These are phyloP conservation scores for Hippocampus mohnikei DNA, from an alignment of 2,113 vertebrate species.

Conservation along the genomic window DNA sequence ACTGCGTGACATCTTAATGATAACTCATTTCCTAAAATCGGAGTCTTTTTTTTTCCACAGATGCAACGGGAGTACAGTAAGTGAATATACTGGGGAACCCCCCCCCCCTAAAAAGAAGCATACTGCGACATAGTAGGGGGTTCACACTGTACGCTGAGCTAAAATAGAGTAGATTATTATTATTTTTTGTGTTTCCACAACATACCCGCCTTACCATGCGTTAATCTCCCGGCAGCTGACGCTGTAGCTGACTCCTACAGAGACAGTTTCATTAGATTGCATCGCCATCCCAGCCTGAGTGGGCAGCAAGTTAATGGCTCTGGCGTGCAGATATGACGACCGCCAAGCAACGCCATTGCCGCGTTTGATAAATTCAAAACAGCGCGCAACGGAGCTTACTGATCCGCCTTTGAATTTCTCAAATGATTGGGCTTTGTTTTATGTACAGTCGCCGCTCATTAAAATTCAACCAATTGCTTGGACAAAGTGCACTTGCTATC, in stretches of 20 bases:
- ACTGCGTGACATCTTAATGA: too few species aligned
- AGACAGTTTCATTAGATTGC: constrained; percentile 32
- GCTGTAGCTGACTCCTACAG: constrained; percentile 24
- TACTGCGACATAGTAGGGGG: too few species aligned
- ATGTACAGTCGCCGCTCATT: neutral
- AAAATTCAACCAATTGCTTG: neutral
- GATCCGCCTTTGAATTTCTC: neutral
- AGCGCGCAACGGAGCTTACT: neutral
- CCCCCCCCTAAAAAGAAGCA: too few species aligned
- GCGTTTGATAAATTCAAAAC: neutral
- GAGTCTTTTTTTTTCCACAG: too few species aligned
- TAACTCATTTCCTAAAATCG: too few species aligned
- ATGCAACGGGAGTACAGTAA: too few species aligned
- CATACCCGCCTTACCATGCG: neutral
- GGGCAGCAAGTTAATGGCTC: constrained; percentile 24
- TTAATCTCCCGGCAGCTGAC: neutral
- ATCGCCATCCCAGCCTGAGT: constrained; percentile 14
- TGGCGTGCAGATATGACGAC: constrained; percentile 6
- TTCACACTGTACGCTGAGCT: too few species aligned
- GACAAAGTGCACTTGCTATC: neutral
- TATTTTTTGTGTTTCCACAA: neutral
- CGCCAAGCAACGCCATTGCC: neutral
- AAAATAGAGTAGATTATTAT: neutral
- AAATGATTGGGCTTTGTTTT: neutral
- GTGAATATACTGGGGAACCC: too few species aligned